A percentile compares a stretch with the other conserved stretches of the same genome.
These are phyloP conservation scores for Glareola pratincola DNA, from an alignment of 2,113 vertebrate genomes.

Conservation along the genomic window DNA sequence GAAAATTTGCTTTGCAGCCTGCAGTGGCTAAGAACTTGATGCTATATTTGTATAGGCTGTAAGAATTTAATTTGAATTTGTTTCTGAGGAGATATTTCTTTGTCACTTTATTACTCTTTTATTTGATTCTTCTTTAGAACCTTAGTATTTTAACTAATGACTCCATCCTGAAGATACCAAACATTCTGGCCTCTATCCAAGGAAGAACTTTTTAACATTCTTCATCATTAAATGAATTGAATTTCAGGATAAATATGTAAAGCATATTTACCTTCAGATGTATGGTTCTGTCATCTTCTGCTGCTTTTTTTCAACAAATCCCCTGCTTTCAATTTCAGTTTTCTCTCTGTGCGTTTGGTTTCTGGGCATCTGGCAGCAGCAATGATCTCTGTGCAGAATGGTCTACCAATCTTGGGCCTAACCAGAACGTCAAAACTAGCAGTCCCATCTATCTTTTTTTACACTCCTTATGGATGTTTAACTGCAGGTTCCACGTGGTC, in stretches of 20 bases:
- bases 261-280: neutral
- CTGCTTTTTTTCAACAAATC: neutral
- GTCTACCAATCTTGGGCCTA: neutral
- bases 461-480: neutral
- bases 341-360: neutral
- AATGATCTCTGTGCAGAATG: neutral
- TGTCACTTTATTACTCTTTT: neutral
- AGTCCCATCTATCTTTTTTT: neutral
- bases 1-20: neutral
- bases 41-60: neutral
- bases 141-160: neutral
- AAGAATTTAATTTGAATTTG: neutral
- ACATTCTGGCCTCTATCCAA: neutral
- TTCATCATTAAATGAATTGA: fast-evolving
- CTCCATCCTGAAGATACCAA: neutral
- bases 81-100: conserved; percentile 3
- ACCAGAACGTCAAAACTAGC: neutral
- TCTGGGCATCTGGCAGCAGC: neutral
- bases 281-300: neutral
- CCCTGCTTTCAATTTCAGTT: neutral
- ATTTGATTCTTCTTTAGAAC: neutral
- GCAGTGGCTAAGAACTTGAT: neutral
- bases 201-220: neutral
- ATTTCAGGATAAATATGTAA: neutral
- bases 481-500: neutral